Evolutionary conservation across 2,113 vertebrate genomes (phyloP).

Genomic region (Hypanus sabinus): DNA sequence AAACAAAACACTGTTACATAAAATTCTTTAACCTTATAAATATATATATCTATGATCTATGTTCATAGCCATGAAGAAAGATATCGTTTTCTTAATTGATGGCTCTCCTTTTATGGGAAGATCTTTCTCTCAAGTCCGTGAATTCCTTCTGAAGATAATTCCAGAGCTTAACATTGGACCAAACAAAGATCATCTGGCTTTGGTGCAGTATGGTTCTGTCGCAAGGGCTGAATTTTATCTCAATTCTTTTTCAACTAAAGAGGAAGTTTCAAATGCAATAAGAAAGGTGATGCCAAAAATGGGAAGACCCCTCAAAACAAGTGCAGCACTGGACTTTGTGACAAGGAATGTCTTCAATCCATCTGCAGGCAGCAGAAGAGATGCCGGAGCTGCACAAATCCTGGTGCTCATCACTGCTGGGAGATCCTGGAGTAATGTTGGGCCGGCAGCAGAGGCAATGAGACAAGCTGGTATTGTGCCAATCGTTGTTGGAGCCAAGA

Average conservation of each 20-base stretch:
- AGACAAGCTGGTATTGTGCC: conserved; percentile 69
- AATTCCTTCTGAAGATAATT: conserved; percentile 76
- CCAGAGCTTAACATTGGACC: conserved; percentile 72
- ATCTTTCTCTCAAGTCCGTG: conserved; percentile 68
- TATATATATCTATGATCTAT: neutral
- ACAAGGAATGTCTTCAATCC: conserved; percentile 68
- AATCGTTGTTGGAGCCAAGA: conserved; percentile 74
- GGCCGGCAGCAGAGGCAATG: conserved; percentile 59
- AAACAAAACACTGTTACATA: neutral
- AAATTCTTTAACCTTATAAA: neutral
- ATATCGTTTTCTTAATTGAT: conserved; percentile 95
- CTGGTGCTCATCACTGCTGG: conserved; percentile 77
- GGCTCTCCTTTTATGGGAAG: conserved; percentile 78
- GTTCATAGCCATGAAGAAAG: conserved; percentile 62
- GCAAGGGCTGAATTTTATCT: conserved; percentile 79
- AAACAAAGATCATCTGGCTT: conserved; percentile 73
- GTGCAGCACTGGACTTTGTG: conserved; percentile 72
- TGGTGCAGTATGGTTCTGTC: conserved; percentile 80
- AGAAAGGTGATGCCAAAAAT: conserved; percentile 67
- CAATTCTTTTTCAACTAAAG: conserved; percentile 62
- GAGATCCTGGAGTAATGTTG: conserved; percentile 56
- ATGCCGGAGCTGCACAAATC: conserved; percentile 69
- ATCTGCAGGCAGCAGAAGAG: conserved; percentile 74
- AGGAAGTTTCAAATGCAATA: conserved; percentile 67
- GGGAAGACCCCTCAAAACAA: conserved; percentile 72